These are phyloP conservation scores for Phyllotreta striolata DNA, from an alignment of 2,888 invertebrate species.

Conservation along the genomic window DNA sequence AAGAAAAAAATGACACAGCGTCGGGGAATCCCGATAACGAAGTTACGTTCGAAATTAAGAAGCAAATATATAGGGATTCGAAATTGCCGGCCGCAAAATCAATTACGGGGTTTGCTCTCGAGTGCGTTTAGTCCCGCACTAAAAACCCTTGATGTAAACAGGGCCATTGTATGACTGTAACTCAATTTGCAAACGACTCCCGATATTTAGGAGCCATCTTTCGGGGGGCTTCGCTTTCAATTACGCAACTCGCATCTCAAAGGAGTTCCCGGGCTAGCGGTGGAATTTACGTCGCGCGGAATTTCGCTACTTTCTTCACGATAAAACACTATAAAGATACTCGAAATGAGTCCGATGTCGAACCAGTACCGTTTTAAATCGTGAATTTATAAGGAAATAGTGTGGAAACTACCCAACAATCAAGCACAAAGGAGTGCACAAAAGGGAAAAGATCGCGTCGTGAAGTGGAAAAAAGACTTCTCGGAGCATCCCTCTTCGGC, in stretches of 20 bases:
- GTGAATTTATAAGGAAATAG: too few species aligned
- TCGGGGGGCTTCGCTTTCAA: conserved; percentile 56
- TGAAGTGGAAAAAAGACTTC: conserved; percentile 35
- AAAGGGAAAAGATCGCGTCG: conserved; percentile 24
- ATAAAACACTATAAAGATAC: too few species aligned
- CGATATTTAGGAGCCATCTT: conserved; percentile 55
- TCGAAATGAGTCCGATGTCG: too few species aligned
- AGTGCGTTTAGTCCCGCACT: conserved; percentile 46
- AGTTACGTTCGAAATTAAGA: conserved; percentile 40
- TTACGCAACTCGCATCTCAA: conserved; percentile 44
- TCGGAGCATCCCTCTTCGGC: conserved; percentile 32
- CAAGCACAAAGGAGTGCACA: conserved; percentile 3
- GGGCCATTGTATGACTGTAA: conserved; percentile 57
- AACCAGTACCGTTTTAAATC: too few species aligned
- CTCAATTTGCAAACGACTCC: conserved; percentile 57
- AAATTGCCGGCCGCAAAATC: conserved; percentile 44
- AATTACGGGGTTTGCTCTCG: conserved; percentile 49
- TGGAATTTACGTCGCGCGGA: too few species aligned
- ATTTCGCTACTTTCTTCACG: too few species aligned
- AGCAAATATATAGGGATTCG: conserved; percentile 43
- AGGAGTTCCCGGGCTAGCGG: neutral
- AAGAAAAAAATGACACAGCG: neutral
- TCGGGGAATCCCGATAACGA: conserved; percentile 29
- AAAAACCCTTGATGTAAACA: conserved; percentile 58
- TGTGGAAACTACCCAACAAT: neutral